Conservation (phyloP, 1,140 invertebrate genomes). For the Drosophila yakuba region DNA sequence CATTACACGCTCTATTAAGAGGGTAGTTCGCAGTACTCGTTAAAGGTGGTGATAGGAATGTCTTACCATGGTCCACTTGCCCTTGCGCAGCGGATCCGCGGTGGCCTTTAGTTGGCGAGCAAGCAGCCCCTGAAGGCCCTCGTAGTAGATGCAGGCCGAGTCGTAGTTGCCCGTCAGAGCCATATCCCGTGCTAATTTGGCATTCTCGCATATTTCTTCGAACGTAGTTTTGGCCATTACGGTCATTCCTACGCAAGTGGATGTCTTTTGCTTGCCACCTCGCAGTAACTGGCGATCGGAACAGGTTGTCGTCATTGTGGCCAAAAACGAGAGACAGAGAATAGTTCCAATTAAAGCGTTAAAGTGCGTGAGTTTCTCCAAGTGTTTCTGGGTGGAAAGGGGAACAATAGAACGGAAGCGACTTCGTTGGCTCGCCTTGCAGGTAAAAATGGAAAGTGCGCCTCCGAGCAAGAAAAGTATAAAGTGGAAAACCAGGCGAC, state of each 20-base stretch:
- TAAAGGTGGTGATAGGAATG: background rate
- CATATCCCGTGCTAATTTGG: constrained; percentile 96
- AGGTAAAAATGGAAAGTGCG: constrained; percentile 82
- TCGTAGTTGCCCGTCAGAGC: constrained; percentile 98
- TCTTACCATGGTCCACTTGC: constrained; percentile 94
- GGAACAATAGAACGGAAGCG: constrained; percentile 80
- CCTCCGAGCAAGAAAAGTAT: constrained; percentile 25
- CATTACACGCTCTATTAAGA: too few relatives aligned
- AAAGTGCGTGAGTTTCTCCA: constrained; percentile 68
- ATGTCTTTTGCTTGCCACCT: constrained; percentile 85
- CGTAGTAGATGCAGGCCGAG: constrained; percentile 96
- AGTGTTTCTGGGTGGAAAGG: constrained; percentile 17
- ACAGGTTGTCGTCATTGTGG: constrained; percentile 79
- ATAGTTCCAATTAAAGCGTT: constrained; percentile 73
- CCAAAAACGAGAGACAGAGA: constrained; percentile 80
- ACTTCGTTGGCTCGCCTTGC: constrained; percentile 57
- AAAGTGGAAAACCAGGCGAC: constrained; percentile 40
- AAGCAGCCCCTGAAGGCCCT: constrained; percentile 91
- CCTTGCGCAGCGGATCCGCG: constrained; percentile 91
- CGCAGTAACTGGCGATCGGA: constrained; percentile 75
- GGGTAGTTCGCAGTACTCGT: too few relatives aligned
- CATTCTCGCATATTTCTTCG: constrained; percentile 96
- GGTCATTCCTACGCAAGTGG: constrained; percentile 87
- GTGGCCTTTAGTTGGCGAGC: constrained; percentile 90
- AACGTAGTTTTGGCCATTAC: constrained; percentile 92